Conservation (phyloP, 2,888 invertebrate species). For the Copidosoma aretas region DNA sequence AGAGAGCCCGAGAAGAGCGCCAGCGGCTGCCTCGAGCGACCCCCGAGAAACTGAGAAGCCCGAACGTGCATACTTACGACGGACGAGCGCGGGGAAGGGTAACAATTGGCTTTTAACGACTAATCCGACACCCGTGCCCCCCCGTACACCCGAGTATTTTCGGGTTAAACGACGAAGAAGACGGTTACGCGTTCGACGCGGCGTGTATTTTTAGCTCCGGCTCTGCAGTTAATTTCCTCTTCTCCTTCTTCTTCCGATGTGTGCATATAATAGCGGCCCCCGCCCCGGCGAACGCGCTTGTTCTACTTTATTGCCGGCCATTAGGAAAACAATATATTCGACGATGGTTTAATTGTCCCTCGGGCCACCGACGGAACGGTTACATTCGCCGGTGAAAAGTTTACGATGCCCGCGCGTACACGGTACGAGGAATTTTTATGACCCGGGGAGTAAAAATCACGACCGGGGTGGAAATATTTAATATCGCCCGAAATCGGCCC, state of each 20-base stretch:
- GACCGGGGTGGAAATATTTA: not conserved
- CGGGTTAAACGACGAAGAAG: not conserved
- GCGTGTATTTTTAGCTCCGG: constrained; percentile 30
- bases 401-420: not conserved
- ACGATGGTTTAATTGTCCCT: constrained; percentile 1
- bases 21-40: not conserved
- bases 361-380: not conserved
- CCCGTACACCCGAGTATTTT: constrained; percentile 20
- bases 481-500: not conserved
- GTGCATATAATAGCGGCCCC: no score
- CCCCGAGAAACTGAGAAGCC: constrained; percentile 7
- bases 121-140: constrained; percentile 31
- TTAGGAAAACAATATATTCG: constrained; percentile 16
- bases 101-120: constrained; percentile 36
- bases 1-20: constrained; percentile 4
- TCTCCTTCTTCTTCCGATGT: not conserved
- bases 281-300: not conserved
- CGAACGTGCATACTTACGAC: constrained; percentile 2
- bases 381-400: not conserved
- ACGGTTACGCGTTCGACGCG: not conserved
- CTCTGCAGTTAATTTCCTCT: constrained; percentile 9
- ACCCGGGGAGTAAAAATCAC: not conserved
- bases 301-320: constrained; percentile 12
- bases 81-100: constrained; percentile 20
- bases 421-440: no score